phyloP scores from a whole-genome alignment of 2,797 vertebrate species.

The Ctenopoma multispine region DNA sequence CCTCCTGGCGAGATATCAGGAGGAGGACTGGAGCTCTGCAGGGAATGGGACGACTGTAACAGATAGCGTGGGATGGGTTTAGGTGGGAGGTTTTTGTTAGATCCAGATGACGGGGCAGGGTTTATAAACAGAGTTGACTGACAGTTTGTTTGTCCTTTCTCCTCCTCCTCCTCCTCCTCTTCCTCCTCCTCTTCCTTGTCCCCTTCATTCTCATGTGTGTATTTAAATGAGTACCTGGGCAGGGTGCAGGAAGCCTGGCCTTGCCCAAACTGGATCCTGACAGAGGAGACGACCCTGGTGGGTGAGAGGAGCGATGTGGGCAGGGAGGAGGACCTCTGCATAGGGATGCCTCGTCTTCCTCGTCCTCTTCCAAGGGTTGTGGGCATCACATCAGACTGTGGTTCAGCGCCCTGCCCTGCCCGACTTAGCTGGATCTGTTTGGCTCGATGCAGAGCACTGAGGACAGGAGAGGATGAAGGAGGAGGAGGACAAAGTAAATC shows the following conservation, averaged over 20 bases:
- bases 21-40: slow-evolving; percentile 83
- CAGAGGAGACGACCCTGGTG: slow-evolving; percentile 90
- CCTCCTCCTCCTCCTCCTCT: slow-evolving; percentile 55
- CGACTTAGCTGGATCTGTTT: slow-evolving; percentile 30
- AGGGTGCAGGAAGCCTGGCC: slow-evolving; percentile 87
- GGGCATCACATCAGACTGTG: slow-evolving; percentile 74
- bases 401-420: slow-evolving; percentile 41
- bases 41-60: slow-evolving; percentile 85
- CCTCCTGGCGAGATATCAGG: slow-evolving; percentile 82
- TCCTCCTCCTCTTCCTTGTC: slow-evolving; percentile 46
- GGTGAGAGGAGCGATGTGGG: slow-evolving; percentile 87
- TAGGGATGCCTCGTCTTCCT: slow-evolving; percentile 58
- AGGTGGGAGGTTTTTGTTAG: slow-evolving; percentile 49
- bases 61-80: slow-evolving; percentile 75
- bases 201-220: slow-evolving; percentile 63
- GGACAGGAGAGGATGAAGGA: slow-evolving; percentile 50
- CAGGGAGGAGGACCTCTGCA: slow-evolving; percentile 92
- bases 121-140: slow-evolving; percentile 86
- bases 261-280: slow-evolving; percentile 90
- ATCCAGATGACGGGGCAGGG: slow-evolving; percentile 42
- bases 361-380: slow-evolving; percentile 67
- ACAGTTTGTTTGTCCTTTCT: slow-evolving; percentile 65
- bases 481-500: slow-evolving; percentile 25
- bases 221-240: slow-evolving; percentile 90
- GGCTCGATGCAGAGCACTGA: slow-evolving; percentile 61